Evolutionary conservation across 2,797 vertebrate species (phyloP), one percentile per base, ranked within the genome.

Genomic region (Clarias laeviceps): DNA sequence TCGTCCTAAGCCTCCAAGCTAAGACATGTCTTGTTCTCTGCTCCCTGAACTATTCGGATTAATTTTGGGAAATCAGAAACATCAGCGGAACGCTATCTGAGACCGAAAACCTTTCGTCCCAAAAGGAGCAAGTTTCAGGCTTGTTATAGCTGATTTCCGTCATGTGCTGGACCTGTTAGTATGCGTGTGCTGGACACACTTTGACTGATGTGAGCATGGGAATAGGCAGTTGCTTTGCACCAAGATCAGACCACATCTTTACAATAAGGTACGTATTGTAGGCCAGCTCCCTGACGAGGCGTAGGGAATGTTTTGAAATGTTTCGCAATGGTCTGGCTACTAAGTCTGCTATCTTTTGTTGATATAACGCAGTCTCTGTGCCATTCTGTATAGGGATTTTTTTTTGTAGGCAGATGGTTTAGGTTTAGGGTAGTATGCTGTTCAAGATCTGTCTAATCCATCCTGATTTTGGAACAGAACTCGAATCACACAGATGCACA

Each of bases 221-320:
- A 92, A 96, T 97, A 93, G 96, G 96, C 90, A 96, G 97, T 92
- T 97, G 95, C 84, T 97, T 97, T 94, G 96, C 96, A 84, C 95
- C 94, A 70, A 94, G 92, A 54, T 95, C 96, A 91, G 96, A 97
- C 91, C 95, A 96, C 85, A 94, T 96, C 84, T 97, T 97, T 92
- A 96, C 95, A 2, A 96, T 97, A 92, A 94, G 93, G 96, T 97
- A 95, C 64, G 95, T 94, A 88, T 64, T 8, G 50, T 54, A 61
- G 57, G 24, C 57, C 9, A 20, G 22, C 34, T 12, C 45, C 69
- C 9, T 84, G 59, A 18, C 62, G 0, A 29, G 69, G 56, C 15
- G 29, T 40, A 54, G 29, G 27, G 27, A 15, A 50, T 50, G 20
- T 50, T 70, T 81, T 78, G 56, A 74, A 72, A 82, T 66, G 14